A percentile compares a stretch with the other conserved stretches of the same genome.
These are phyloP conservation scores for Mola mola DNA, from an alignment of 2,113 vertebrate genomes.

Conservation along the genomic window DNA sequence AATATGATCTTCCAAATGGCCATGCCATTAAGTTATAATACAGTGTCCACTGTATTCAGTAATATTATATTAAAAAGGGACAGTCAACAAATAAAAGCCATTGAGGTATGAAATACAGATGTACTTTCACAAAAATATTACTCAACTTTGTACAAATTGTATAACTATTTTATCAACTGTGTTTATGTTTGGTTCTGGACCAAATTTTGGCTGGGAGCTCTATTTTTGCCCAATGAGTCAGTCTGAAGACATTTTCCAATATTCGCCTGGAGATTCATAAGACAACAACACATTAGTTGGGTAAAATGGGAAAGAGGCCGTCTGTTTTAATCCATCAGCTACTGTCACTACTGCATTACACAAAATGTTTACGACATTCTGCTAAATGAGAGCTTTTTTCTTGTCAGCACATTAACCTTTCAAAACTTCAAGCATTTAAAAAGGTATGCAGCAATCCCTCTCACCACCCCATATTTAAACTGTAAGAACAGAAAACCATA, in stretches of 20 bases:
- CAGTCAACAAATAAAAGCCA: no score
- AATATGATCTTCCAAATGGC: no score
- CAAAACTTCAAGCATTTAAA: constrained; percentile 11
- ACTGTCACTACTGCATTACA: not conserved
- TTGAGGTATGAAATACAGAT: no score
- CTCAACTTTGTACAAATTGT: no score
- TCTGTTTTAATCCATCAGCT: constrained; percentile 30
- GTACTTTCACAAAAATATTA: no score
- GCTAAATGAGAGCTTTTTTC: not conserved
- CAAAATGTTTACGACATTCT: constrained; percentile 12
- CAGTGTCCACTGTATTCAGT: no score
- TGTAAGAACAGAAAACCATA: constrained; percentile 4
- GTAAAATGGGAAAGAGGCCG: not conserved
- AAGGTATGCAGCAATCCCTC: not conserved
- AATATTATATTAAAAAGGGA: no score
- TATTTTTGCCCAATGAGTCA: constrained; percentile 1
- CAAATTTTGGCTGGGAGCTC: constrained; percentile 16
- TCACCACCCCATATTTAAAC: not conserved
- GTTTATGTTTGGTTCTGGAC: no score
- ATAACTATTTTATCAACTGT: no score
- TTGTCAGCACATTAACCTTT: constrained; percentile 21
- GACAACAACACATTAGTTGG: constrained; percentile 5
- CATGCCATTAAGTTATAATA: no score
- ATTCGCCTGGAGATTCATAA: constrained; percentile 8
- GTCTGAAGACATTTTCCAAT: constrained; percentile 14